phyloP scores from a whole-genome alignment of 2,797 vertebrate genomes.

The Acanthurus tractus region DNA sequence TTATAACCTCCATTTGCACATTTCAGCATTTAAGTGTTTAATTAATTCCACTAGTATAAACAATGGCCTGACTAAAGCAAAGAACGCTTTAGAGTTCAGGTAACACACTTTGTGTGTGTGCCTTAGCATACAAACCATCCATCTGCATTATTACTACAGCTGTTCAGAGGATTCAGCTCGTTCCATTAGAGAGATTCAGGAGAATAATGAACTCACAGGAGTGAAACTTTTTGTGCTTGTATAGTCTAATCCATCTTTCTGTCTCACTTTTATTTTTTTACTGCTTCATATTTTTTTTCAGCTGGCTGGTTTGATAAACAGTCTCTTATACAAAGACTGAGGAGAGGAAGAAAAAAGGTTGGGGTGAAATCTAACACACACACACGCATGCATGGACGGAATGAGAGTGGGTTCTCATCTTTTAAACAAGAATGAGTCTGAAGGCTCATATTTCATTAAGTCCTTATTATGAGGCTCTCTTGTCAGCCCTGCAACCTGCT shows the following conservation, averaged over 20 bases:
- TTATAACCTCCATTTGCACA: neutral
- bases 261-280: conserved; percentile 8
- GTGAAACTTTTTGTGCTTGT: conserved; percentile 41
- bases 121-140: conserved; percentile 21
- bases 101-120: neutral
- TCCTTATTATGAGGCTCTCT: conserved; percentile 63
- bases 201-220: conserved; percentile 57
- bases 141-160: conserved; percentile 44
- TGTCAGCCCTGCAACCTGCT: conserved; percentile 40
- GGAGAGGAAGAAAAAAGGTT: conserved; percentile 4
- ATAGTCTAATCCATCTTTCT: conserved; percentile 57
- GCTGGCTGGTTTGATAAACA: conserved; percentile 62
- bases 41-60: neutral
- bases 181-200: conserved; percentile 44
- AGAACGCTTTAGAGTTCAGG: neutral
- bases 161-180: conserved; percentile 26
- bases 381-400: conserved; percentile 7
- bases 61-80: neutral
- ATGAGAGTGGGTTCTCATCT: conserved; percentile 36
- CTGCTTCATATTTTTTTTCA: conserved; percentile 29
- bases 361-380: neutral
- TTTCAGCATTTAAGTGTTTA: neutral
- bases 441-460: conserved; percentile 75
- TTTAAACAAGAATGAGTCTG: conserved; percentile 57
- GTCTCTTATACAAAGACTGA: conserved; percentile 38